Conservation (phyloP, 2,888 invertebrate genomes). For the Epistrophe grossulariae region DNA sequence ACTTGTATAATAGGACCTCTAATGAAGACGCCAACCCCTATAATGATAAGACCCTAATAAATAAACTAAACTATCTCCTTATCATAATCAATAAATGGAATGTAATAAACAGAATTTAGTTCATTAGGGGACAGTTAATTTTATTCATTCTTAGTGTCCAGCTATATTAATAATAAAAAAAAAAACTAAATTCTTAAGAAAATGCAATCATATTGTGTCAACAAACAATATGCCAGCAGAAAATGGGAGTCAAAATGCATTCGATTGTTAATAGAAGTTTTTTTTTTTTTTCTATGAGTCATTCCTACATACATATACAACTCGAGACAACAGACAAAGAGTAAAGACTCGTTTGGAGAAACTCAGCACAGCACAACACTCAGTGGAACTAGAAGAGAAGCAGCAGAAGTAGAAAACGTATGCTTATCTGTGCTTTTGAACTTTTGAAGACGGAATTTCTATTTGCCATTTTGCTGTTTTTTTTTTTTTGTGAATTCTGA, state of each 20-base stretch:
- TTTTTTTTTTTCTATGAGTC: conserved; percentile 12
- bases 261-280: not conserved
- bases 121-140: not conserved
- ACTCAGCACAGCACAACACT: not conserved
- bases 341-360: conserved; percentile 14
- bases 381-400: not conserved
- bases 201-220: not conserved
- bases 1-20: not conserved
- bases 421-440: conserved; percentile 6
- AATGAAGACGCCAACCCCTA: not conserved
- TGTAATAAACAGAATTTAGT: not conserved
- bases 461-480: conserved; percentile 22
- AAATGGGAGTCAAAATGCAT: not conserved
- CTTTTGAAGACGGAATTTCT: conserved; percentile 2
- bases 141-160: not conserved
- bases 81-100: conserved; percentile 5
- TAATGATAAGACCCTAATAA: conserved; percentile 13
- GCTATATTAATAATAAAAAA: not conserved
- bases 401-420: not conserved
- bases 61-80: conserved; percentile 3
- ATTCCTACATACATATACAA: not conserved
- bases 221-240: conserved; percentile 30
- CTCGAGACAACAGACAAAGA: conserved; percentile 18
- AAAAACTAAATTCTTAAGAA: not conserved
- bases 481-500: not conserved